A percentile compares a stretch with the other conserved stretches of the same genome.
Conservation (phyloP, 2,797 vertebrate genomes). For the Fistularia commersonii region DNA sequence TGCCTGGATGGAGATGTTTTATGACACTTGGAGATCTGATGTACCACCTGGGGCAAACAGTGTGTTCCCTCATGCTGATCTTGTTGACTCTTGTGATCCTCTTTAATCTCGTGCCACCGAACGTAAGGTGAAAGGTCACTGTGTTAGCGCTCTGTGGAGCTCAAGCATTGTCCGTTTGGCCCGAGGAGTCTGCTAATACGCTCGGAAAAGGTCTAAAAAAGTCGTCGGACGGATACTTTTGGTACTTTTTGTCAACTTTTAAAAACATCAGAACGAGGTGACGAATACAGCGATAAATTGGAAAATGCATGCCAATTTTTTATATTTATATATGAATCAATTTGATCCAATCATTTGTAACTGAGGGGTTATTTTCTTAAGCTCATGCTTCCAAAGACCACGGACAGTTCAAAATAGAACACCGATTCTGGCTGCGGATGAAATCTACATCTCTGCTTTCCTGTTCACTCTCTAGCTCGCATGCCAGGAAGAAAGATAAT, state of each 20-base stretch:
- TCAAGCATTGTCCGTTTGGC: conserved; percentile 9
- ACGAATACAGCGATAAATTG: background rate
- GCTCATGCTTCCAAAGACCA: background rate
- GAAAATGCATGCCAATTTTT: no score
- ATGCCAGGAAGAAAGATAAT: conserved; percentile 74
- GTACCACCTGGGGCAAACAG: no score
- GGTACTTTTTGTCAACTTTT: background rate
- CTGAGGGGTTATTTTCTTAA: no score
- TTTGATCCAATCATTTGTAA: no score
- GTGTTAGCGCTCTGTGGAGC: conserved; percentile 16
- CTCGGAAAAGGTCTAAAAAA: conserved; percentile 2
- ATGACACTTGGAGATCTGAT: no score
- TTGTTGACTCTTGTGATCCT: conserved; percentile 36
- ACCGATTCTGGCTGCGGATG: conserved; percentile 27
- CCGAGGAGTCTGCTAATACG: conserved; percentile 1
- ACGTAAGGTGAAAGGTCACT: conserved; percentile 33
- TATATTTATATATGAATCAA: no score
- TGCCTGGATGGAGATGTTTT: background rate
- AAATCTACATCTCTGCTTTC: conserved; percentile 43
- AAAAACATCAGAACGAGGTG: background rate
- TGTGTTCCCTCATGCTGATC: conserved; percentile 18
- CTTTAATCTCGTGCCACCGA: conserved; percentile 28
- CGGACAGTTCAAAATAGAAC: conserved; percentile 4
- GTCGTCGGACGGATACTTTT: background rate
- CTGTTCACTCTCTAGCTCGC: conserved; percentile 44